phyloP scores from a whole-genome alignment of 2,113 vertebrate species.

The Laticauda colubrina region DNA sequence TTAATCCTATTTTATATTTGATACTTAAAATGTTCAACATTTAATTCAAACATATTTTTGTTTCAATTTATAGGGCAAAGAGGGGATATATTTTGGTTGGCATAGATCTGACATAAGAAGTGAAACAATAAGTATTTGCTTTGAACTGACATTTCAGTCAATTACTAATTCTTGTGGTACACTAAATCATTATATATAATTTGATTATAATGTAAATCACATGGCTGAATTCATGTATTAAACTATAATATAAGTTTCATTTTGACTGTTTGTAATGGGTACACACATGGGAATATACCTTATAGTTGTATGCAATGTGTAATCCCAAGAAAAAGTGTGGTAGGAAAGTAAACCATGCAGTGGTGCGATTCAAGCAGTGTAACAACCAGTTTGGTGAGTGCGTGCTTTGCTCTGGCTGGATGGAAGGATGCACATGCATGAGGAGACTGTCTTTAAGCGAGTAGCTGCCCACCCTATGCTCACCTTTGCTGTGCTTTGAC shows the following conservation, averaged over 20 bases:
- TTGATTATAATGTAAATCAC: not conserved
- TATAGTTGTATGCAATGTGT: not conserved
- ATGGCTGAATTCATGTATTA: not conserved
- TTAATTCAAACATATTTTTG: not conserved
- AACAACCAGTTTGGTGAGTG: no score
- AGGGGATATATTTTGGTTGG: not conserved
- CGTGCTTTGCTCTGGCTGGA: no score
- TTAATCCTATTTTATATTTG: conserved; percentile 31
- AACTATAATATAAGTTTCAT: not conserved
- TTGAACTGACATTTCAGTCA: not conserved
- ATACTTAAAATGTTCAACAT: conserved; percentile 14
- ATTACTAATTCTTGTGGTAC: not conserved
- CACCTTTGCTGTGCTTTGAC: no score
- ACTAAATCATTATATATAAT: not conserved
- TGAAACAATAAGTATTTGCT: not conserved
- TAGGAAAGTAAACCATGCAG: not conserved
- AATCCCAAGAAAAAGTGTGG: not conserved
- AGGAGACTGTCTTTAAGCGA: no score
- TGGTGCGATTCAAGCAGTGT: no score
- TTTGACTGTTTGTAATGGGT: not conserved
- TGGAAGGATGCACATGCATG: no score
- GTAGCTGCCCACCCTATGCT: no score
- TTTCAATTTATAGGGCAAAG: not conserved
- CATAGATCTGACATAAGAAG: not conserved
- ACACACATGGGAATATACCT: not conserved